These are phyloP conservation scores for Craterocephalus amniculus DNA, from an alignment of 2,797 vertebrate species.

Conservation along the genomic window DNA sequence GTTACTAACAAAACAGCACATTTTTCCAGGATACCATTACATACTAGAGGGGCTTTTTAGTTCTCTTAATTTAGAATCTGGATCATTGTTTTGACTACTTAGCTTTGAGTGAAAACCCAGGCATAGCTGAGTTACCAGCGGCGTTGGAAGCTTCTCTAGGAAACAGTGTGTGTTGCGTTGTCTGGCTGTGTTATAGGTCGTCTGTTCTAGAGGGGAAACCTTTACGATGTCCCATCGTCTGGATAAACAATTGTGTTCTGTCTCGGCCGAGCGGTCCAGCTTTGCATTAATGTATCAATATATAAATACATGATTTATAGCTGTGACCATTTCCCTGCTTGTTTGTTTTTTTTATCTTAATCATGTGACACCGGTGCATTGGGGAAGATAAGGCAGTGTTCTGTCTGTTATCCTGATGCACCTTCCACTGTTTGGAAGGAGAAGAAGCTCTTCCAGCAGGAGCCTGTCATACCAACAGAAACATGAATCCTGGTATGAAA, in stretches of 20 bases:
- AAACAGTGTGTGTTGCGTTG: constrained; percentile 75
- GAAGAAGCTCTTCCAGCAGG: constrained; percentile 56
- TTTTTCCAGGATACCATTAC: constrained; percentile 24
- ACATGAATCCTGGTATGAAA: constrained; percentile 60
- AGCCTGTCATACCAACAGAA: constrained; percentile 42
- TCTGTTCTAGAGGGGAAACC: constrained; percentile 53
- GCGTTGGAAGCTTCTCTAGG: constrained; percentile 65
- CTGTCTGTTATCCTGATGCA: constrained; percentile 53
- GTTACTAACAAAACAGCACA: constrained; percentile 18
- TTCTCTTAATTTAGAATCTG: constrained; percentile 39
- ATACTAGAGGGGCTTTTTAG: constrained; percentile 25
- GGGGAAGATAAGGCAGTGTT: constrained; percentile 37
- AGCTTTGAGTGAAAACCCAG: constrained; percentile 76
- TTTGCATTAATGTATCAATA: constrained; percentile 26
- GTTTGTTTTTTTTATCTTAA: neutral
- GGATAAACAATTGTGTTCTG: constrained; percentile 76
- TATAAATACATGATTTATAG: constrained; percentile 27
- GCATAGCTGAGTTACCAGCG: constrained; percentile 60
- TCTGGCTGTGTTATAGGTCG: constrained; percentile 72
- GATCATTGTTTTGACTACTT: constrained; percentile 41
- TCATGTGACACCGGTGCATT: constrained; percentile 20
- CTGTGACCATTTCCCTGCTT: constrained; percentile 22
- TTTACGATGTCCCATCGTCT: constrained; percentile 64
- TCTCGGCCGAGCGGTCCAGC: constrained; percentile 42
- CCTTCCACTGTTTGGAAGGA: constrained; percentile 25